Evolutionary conservation across 30 jellyfish, hydroid and myxozoan genomes (phyloP).

Genomic region (Mastigias papua): DNA sequence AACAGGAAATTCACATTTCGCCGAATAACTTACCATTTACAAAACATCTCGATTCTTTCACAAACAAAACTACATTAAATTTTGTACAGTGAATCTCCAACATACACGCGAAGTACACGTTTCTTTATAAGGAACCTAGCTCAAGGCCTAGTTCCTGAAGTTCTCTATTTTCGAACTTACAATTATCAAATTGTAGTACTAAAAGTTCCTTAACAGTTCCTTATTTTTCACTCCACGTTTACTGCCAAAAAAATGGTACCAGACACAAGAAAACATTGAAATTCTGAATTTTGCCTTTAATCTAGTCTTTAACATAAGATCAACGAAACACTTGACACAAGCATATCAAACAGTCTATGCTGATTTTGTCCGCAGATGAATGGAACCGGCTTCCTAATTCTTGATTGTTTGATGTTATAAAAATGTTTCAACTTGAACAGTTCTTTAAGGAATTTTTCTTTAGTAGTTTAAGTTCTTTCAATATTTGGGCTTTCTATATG

Average conservation of each 20-base stretch:
- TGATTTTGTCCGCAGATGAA: background rate
- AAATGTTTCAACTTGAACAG: background rate
- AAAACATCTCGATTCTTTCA: too few species aligned
- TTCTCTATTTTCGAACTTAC: background rate
- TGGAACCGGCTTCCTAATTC: background rate
- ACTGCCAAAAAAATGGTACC: background rate
- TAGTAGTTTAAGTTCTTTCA: background rate
- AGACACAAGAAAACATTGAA: background rate
- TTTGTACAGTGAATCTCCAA: background rate
- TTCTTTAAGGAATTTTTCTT: background rate
- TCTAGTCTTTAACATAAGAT: background rate
- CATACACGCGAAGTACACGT: background rate
- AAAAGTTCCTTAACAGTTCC: background rate
- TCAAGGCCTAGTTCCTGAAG: background rate
- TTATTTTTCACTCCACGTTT: background rate
- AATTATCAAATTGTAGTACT: background rate
- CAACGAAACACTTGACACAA: background rate
- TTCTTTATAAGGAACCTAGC: background rate
- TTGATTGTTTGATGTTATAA: background rate
- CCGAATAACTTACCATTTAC: too few species aligned
- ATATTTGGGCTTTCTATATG: background rate
- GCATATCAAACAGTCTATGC: background rate
- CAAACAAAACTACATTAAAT: too few species aligned
- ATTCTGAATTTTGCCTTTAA: background rate
- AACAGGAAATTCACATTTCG: too few species aligned